Evolutionary conservation across 2,797 vertebrate genomes (phyloP), one percentile per base, ranked within the genome.

Genomic region (Spinibarbus caldwelli): DNA sequence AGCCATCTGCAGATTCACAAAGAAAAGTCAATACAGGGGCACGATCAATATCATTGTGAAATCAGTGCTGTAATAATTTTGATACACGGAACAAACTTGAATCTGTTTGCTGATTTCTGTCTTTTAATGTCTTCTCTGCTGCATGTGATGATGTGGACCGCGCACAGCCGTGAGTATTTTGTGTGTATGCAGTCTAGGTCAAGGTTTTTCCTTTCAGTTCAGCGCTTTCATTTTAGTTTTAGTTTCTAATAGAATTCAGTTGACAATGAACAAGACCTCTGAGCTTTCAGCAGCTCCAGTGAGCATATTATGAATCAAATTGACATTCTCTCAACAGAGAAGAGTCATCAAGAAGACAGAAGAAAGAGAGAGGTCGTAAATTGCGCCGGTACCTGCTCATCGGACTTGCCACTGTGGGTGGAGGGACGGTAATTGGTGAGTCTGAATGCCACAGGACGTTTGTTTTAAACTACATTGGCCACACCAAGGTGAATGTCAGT

Each of bases 341-440:
- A 41, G 96, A 96, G 31, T 96, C 96, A 57, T 94, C 93, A 2
- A 94, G 95, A 57, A 94, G 97, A 78, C 95, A 80, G 87, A 97
- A 89, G 87, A 97, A 94, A 88, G 98, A 99, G 91, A 96, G 94
- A 82, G 94, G 94, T 38, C 94, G 92, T 21, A 98, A 95, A 89
- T 90, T 97, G 89, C 96, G 97, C 19, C 95, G 97, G 38, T 99
- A 97, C 89, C 93, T 99, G 71, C 96, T 99, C 86, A 98, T 99
- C 9, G 97, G 98, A 68, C 92, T 99, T 80, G 98, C 98, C 0
- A 97, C 98, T 0, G 94, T 99, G 0, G 98, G 97, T 12, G 98
- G 98, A 0, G 98, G 98, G 83, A 97, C 97, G 0, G 95, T 97
- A 85, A 98, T 99, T 0, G 98, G 98, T 99, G 88, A 96, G 94